phyloP scores from a whole-genome alignment of 2,888 invertebrate species.

The Chloroclysta siterata region DNA sequence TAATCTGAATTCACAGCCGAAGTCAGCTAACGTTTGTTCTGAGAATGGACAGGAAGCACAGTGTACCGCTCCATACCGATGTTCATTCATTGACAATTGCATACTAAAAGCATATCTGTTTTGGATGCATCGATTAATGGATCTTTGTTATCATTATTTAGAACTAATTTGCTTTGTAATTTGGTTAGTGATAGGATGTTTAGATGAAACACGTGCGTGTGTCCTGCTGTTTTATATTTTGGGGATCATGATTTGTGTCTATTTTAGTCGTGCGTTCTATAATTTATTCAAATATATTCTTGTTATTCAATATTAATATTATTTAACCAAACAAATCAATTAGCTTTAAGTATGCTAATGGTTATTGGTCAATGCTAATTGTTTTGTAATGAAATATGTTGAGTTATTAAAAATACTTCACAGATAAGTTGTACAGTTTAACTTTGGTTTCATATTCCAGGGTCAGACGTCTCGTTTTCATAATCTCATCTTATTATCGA shows the following conservation, averaged over 20 bases:
- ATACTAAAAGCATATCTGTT: slow-evolving; percentile 49
- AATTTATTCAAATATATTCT: not conserved
- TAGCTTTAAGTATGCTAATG: not conserved
- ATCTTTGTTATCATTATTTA: slow-evolving; percentile 36
- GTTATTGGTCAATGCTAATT: slow-evolving; percentile 2
- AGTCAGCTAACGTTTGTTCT: slow-evolving; percentile 48
- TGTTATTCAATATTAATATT: not conserved
- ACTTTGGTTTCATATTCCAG: slow-evolving; percentile 18
- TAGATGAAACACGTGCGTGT: slow-evolving; percentile 4
- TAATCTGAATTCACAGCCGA: slow-evolving; percentile 41
- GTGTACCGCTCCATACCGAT: slow-evolving; percentile 48
- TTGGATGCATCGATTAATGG: slow-evolving; percentile 40
- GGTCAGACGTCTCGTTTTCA: slow-evolving; percentile 4
- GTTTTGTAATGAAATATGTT: slow-evolving; percentile 8
- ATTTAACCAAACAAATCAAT: not conserved
- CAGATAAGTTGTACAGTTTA: slow-evolving; percentile 10
- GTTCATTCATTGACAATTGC: slow-evolving; percentile 50
- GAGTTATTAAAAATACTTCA: slow-evolving; percentile 9
- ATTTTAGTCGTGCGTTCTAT: not conserved
- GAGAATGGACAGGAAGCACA: slow-evolving; percentile 61
- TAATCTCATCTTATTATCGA: slow-evolving; percentile 13
- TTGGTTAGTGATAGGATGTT: slow-evolving; percentile 26
- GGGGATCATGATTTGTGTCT: not conserved
- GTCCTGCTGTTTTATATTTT: not conserved
- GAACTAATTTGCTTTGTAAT: slow-evolving; percentile 26